These are phyloP conservation scores for Jaculus jaculus DNA, from an alignment of 2,113 vertebrate genomes.

Conservation along the genomic window DNA sequence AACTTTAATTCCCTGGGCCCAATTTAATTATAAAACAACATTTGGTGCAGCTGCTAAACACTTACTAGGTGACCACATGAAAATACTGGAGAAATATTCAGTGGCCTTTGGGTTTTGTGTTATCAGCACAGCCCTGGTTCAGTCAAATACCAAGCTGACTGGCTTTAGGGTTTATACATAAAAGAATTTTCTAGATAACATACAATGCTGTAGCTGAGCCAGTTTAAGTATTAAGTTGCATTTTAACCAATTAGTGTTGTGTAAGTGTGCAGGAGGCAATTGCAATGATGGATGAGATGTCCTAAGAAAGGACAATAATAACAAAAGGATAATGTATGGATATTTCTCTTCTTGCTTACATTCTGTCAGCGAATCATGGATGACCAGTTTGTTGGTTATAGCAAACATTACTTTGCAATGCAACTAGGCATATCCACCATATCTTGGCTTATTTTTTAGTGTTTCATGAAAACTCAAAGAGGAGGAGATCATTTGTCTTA, in stretches of 20 bases:
- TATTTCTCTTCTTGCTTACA: not conserved
- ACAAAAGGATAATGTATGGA: not conserved
- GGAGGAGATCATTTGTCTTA: not conserved
- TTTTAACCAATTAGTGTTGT: constrained; percentile 23
- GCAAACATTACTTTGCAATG: not conserved
- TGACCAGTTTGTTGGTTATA: not conserved
- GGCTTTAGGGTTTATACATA: not conserved
- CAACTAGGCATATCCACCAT: not conserved
- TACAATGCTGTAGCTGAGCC: not conserved
- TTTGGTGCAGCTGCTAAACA: constrained; percentile 79
- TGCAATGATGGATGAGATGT: not conserved
- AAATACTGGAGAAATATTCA: constrained; percentile 1
- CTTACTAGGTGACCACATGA: constrained; percentile 66
- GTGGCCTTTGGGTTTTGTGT: constrained; percentile 6
- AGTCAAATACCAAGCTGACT: not conserved
- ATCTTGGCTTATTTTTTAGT: not conserved
- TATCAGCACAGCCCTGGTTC: not conserved
- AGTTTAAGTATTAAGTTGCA: constrained; percentile 22
- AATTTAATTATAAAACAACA: constrained; percentile 83
- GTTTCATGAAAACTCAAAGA: not conserved
- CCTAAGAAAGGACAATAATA: not conserved
- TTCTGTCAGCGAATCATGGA: not conserved
- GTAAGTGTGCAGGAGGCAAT: not conserved
- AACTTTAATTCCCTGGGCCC: constrained; percentile 75
- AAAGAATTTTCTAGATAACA: not conserved